Evolutionary conservation across 2,797 vertebrate genomes (phyloP), one percentile per base, ranked within the genome.

Genomic region (Okamejei kenojei): DNA sequence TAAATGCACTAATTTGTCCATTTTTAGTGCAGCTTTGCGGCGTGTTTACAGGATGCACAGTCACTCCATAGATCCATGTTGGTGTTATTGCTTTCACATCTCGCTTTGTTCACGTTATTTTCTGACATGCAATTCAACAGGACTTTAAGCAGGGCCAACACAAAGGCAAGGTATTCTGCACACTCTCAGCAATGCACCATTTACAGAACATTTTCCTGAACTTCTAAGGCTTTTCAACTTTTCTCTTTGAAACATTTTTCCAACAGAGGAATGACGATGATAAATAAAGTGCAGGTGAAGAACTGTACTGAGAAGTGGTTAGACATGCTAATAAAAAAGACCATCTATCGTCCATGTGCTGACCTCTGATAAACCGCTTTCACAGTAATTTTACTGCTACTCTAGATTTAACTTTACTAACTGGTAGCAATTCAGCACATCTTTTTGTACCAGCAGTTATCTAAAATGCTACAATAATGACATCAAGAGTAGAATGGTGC

Each of bases 381-480:
- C 96, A 96, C 96, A 96, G 97, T 97, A 97, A 97, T 97, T 97
- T 97, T 97, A 97, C 97, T 97, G 96, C 97, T 97, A 96, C 97
- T 97, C 96, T 96, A 95, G 96, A 96, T 97, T 98, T 98, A 98
- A 97, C 97, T 97, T 97, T 96, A 96, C 97, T 97, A 97, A 97
- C 97, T 97, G 97, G 96, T 97, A 97, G 97, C 96, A 97, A 97
- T 96, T 97, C 97, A 97, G 96, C 96, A 96, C 96, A 96, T 97
- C 96, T 97, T 96, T 96, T 97, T 96, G 96, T 97, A 96, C 96
- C 96, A 96, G 97, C 97, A 97, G 97, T 98, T 97, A 98, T 97
- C 97, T 97, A 98, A 98, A 98, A 97, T 96, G 97, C 96, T 97
- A 97, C 97, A 98, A 98, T 97, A 98, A 98, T 97, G 97, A 97